phyloP scores from a whole-genome alignment of 2,113 vertebrate species.

The Plotosus lineatus region DNA sequence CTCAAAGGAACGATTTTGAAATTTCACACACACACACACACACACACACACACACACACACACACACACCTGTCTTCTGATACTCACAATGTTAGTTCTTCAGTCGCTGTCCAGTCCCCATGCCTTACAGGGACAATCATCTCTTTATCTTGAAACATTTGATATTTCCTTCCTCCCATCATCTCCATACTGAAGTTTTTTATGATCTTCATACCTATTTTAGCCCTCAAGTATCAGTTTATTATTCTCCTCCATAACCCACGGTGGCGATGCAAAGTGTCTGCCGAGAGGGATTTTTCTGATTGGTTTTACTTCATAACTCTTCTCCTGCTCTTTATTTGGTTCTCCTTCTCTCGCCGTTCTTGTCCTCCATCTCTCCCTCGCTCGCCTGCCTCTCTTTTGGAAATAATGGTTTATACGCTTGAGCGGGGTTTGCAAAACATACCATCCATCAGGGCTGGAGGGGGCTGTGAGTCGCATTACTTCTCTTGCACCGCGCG shows the following conservation, averaged over 20 bases:
- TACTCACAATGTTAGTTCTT: conserved; percentile 3
- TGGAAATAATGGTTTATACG: conserved; percentile 73
- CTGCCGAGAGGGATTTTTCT: conserved; percentile 30
- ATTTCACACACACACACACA: not conserved
- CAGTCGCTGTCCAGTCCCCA: conserved; percentile 12
- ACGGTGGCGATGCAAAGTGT: conserved; percentile 4
- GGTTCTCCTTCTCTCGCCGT: conserved; percentile 20
- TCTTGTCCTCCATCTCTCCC: conserved; percentile 53
- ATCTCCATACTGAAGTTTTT: conserved; percentile 31
- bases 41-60: not conserved
- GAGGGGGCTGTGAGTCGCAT: conserved; percentile 48
- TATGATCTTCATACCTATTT: conserved; percentile 58
- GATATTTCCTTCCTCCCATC: conserved; percentile 12
- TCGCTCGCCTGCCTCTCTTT: conserved; percentile 36
- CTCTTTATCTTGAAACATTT: conserved; percentile 39
- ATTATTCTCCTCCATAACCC: conserved; percentile 53
- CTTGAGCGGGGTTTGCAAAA: conserved; percentile 70
- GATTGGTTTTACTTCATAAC: conserved; percentile 37
- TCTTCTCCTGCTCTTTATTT: conserved; percentile 6
- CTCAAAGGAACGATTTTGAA: not conserved
- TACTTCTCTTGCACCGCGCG: conserved; percentile 46
- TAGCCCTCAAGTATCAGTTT: conserved; percentile 52
- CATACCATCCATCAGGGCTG: conserved; percentile 69
- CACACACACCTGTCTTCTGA: not conserved
- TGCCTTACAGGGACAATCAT: conserved; percentile 45